phyloP scores from a whole-genome alignment of 2,113 vertebrate species.

The Pipra filicauda region DNA sequence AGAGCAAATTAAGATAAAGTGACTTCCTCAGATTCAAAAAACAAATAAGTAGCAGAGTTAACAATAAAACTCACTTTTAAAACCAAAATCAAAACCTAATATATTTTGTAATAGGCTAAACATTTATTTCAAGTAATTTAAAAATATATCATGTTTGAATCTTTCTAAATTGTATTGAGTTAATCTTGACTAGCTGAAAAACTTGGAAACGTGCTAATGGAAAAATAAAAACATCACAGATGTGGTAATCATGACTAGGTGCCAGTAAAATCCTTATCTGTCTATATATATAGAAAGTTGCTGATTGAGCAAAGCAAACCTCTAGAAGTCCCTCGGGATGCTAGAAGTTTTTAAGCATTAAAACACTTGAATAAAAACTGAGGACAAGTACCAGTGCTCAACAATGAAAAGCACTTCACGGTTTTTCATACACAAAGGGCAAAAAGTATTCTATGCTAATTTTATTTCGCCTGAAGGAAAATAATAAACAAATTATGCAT shows the following conservation, averaged over 20 bases:
- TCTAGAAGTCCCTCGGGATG: not conserved
- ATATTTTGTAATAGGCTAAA: not conserved
- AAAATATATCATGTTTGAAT: not conserved
- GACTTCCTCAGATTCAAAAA: not conserved
- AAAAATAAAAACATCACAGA: slow-evolving; percentile 27
- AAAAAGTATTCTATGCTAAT: not conserved
- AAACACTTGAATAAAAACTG: not conserved
- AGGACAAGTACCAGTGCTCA: not conserved
- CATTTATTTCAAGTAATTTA: not conserved
- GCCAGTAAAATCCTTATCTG: slow-evolving; percentile 31
- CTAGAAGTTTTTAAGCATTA: not conserved
- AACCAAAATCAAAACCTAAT: not conserved
- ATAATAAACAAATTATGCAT: not conserved
- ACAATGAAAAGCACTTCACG: not conserved
- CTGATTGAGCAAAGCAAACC: not conserved
- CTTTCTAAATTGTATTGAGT: not conserved
- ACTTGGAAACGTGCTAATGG: slow-evolving; percentile 39
- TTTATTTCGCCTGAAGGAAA: not conserved
- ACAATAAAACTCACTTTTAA: not conserved
- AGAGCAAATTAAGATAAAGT: not conserved
- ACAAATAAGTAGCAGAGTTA: not conserved
- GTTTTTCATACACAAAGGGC: not conserved
- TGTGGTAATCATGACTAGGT: slow-evolving; percentile 43
- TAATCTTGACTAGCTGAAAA: slow-evolving; percentile 43
- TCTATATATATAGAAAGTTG: not conserved